Evolutionary conservation across 2,113 vertebrate species (phyloP), one percentile per base, ranked within the genome.

Genomic region (Callipepla californica): DNA sequence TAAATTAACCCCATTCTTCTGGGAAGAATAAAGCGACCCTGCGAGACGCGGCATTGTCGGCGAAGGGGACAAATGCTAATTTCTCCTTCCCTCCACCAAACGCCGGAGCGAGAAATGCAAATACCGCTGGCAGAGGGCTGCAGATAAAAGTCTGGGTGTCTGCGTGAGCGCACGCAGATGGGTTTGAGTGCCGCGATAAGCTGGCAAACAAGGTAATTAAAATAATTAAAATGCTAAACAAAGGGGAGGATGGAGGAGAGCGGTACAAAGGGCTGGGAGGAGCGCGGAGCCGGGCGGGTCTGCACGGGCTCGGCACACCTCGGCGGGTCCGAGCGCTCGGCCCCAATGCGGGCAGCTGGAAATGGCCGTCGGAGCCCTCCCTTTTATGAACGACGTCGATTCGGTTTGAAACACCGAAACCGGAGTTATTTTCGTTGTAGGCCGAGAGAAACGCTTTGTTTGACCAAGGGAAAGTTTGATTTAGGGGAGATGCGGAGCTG

Each of bases 181-280:
- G 96, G 94, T 94, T 96, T 97, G 96, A 97, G 95, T 85, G 53
- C 69, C 0, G 87, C 86, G 97, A 97, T 97, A 97, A 97, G 96
- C 97, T 90, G 94, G 96, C 96, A 97, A 97, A 96, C 96, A 97
- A 97, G 95, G 95, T 95, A 97, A 97, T 97, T 97, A 97, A 97
- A 97, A 97, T 96, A 96, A 97, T 97, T 97, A 97, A 97, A 97
- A 97, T 95, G 95, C 96, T 96, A 96, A 97, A 96, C 97, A 96
- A 96, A 96, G 94, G 94, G 96, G 97, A 95, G 90, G 93, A 96
- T 95, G 93, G 83, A 96, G 93, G 89, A 74, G 63, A 96, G 85
- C 7, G 40, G 83, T 92, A 96, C 88, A 95, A 96, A 94, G 81
- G 94, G 93, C 86, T 94, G 84, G 94, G 93, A 96, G 61, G 61